phyloP scores from a whole-genome alignment of 2,888 invertebrate genomes.

The Xestia c-nigrum region DNA sequence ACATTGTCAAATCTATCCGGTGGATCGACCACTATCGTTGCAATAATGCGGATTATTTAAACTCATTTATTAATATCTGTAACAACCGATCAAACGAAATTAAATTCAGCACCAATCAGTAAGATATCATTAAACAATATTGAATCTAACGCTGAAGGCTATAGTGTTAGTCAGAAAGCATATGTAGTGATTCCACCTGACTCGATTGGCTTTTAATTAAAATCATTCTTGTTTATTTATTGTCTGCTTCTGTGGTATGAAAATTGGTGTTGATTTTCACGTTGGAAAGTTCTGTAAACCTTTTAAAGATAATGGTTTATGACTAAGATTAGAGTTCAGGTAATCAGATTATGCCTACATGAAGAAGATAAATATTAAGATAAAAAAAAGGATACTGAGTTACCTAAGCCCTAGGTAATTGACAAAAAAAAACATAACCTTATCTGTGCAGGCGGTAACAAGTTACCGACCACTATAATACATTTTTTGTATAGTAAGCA shows the following conservation, averaged over 20 bases:
- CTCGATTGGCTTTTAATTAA: conserved; percentile 38
- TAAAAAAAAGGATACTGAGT: too few relatives aligned
- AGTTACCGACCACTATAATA: too few relatives aligned
- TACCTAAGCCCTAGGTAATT: background rate
- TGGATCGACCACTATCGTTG: too few relatives aligned
- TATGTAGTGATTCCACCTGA: conserved; percentile 12
- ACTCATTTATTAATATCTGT: too few relatives aligned
- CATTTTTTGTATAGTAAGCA: too few relatives aligned
- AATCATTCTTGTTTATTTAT: conserved; percentile 14
- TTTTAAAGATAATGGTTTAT: background rate
- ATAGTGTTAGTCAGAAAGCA: conserved; percentile 5
- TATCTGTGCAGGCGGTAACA: background rate
- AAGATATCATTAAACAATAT: conserved; percentile 3
- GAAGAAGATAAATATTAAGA: background rate
- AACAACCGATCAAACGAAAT: too few relatives aligned
- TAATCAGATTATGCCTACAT: background rate
- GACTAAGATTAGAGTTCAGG: background rate
- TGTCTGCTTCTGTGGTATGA: background rate
- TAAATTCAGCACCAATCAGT: conserved; percentile 3
- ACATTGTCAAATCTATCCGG: too few relatives aligned
- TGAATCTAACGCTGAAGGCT: conserved; percentile 19
- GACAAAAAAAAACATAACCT: background rate
- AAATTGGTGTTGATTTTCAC: background rate
- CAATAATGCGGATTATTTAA: too few relatives aligned
- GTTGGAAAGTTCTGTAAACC: background rate